Evolutionary conservation across 37 sponge, comb jelly and placozoan genomes (phyloP), one percentile per base, ranked within the genome.

Genomic region (Hormiphora californensis): DNA sequence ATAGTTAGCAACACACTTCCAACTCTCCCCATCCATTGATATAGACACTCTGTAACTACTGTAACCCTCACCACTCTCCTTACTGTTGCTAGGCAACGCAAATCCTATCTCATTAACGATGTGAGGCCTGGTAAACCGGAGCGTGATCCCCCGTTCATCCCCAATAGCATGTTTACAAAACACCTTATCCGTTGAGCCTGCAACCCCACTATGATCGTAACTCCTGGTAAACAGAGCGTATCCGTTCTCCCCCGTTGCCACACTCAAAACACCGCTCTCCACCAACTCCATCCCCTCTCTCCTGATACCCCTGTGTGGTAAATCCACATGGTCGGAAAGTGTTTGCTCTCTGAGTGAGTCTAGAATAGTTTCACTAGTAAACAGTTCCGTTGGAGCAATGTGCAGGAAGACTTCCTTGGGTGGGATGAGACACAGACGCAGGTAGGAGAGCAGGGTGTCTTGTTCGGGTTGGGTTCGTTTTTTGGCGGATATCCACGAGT

Each of bases 401-500:
- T 73, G 40, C 12, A 73, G 49, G 27, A 73, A 73, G 1, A 73
- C 28, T n/a, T 73, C 81, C 81, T 73, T 49, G 4, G 81, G 81
- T 3, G 81, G 43, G 81, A 73, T 73, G 49, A 73, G 81, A 32
- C 49, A 40, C 1, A 73, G 81, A 22, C 81, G 34, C 27, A 73
- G 17, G 23, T 73, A 43, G 22, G 40, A 43, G 23, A 73, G 25
- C 28, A 73, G 81, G 23, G 43, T 43, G 25, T 40, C 46, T 17
- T 41, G 40, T 28, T 73, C 81, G 4, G 44, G n/a, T 28, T 73
- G 46, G 46, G 81, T 27, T 7, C 40, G 46, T 5, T 5, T 40
- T 4, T 41, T n/a, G 21, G 37, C 57, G 19, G 22, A 12, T 67
- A 59, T 25, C 99, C 99, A 98, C 53, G 62, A 54, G 5, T 55